Percentiles rank a stretch among this genome's conserved stretches.
Evolutionary conservation across 2,797 vertebrate genomes (phyloP).

Genomic region (Arctocebus calabarensis): DNA sequence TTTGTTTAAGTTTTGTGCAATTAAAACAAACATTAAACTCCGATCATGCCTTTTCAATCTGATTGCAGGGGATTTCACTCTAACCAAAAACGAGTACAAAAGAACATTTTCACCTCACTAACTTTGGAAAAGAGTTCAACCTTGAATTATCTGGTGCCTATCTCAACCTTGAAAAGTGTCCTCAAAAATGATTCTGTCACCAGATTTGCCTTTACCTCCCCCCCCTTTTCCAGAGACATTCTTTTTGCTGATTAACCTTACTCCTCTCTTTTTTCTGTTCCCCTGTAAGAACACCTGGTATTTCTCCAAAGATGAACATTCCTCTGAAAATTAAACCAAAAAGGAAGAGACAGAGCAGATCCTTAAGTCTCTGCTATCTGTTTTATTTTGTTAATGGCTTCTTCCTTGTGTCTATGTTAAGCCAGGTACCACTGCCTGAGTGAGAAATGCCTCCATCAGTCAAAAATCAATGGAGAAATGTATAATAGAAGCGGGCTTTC

Average conservation of each 20-base stretch:
- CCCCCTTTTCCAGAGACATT: neutral
- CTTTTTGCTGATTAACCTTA: neutral
- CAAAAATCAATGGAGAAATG: neutral
- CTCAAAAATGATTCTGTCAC: neutral
- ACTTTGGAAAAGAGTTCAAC: neutral
- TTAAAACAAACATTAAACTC: neutral
- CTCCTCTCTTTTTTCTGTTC: neutral
- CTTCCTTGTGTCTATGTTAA: neutral
- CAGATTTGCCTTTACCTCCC: neutral
- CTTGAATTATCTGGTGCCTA: neutral
- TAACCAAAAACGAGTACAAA: neutral
- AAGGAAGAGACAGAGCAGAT: neutral
- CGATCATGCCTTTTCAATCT: conserved; percentile 16
- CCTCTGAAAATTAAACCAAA: conserved; percentile 31
- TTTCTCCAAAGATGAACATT: conserved; percentile 49
- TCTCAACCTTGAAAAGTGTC: conserved; percentile 22
- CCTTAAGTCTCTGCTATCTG: neutral
- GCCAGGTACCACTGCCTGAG: neutral
- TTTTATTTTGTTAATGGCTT: neutral
- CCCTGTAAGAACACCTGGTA: conserved; percentile 2
- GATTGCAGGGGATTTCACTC: neutral
- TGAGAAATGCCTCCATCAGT: neutral
- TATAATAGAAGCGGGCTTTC: neutral
- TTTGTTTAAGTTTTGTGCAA: conserved; percentile 34
- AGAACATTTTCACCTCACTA: neutral